Evolutionary conservation across 2,888 invertebrate genomes (phyloP), one percentile per base, ranked within the genome.

Genomic region (Andricus curvator): DNA sequence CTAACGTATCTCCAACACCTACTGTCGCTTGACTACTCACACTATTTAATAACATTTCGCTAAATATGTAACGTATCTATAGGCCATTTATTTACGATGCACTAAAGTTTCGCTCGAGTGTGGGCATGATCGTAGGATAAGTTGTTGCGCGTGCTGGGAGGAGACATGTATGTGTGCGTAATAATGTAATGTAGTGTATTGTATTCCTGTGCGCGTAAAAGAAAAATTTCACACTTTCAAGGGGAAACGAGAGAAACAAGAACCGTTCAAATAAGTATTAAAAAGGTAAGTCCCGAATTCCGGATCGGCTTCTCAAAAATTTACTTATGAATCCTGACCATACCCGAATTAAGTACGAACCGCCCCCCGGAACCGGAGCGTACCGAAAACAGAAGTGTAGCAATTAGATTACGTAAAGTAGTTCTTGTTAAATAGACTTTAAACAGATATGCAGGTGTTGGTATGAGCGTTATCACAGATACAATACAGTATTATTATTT

Each of bases 381-480:
- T 70, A 70, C 51, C 33, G 33, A 9, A 20, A 70, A 51, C 25
- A 25, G 20, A 29, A 51, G 20, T 29, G 29, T 33, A 70, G 51
- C 29, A 70, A 29, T 70, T 70, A 29, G 22, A 66, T n/a, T 41
- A 48, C 9, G 22, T 68, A 44, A 41, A 48, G 17, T 29, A 6
- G 41, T 6, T 77, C 44, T 64, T 62, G 62, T 64, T 77, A 33
- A 37, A 60, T 68, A 51, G 51, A 68, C 11, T 78, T 65, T 68
- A 56, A 37, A 78, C 25, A 37, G 37, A 76, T 51, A 41, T 33
- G n/a, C n/a, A 76, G 70, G 66, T 83, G 86, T 87, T 89, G 86
- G 88, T 87, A 88, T 87, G 84, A 86, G 80, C 84, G 83, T 86
- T 90, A 91, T 89, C 90, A 90, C 90, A 90, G 90, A 89, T 89